Percentiles rank a stretch among this genome's conserved stretches.
Evolutionary conservation across 2,797 vertebrate genomes (phyloP).

Genomic region (Xiphophorus birchmanni): DNA sequence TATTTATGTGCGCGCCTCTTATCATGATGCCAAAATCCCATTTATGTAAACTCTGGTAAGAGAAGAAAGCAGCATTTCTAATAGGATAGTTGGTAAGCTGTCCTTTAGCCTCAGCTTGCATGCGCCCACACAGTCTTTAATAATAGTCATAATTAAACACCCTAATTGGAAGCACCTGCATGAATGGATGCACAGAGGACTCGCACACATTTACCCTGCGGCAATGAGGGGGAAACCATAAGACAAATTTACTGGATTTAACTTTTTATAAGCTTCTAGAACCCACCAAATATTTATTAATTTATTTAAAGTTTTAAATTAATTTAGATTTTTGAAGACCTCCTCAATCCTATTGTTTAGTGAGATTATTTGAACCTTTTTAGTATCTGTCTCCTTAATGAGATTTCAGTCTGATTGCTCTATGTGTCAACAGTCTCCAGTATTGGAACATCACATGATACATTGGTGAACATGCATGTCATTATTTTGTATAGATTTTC

Average conservation of each 20-base stretch:
- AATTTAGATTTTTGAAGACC: neutral
- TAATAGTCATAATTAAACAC: neutral
- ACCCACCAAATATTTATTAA: neutral
- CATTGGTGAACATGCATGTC: conserved; percentile 3
- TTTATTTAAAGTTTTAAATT: neutral
- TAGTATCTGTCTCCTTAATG: neutral
- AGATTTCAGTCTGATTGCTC: neutral
- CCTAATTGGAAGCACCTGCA: neutral
- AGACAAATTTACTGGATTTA: neutral
- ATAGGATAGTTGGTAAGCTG: neutral
- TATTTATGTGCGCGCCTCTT: neutral
- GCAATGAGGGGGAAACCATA: neutral
- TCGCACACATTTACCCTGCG: neutral
- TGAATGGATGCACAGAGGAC: neutral
- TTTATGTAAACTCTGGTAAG: neutral
- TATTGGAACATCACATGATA: neutral
- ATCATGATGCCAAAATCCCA: neutral
- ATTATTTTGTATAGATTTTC: neutral
- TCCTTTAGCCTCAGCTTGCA: neutral
- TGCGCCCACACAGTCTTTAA: neutral
- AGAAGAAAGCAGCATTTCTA: neutral
- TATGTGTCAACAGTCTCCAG: neutral
- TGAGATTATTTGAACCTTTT: neutral
- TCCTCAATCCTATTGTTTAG: neutral
- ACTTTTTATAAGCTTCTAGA: neutral